Conservation (phyloP, 92 coral and sea anemone genomes). For the Galaxea fascicularis region DNA sequence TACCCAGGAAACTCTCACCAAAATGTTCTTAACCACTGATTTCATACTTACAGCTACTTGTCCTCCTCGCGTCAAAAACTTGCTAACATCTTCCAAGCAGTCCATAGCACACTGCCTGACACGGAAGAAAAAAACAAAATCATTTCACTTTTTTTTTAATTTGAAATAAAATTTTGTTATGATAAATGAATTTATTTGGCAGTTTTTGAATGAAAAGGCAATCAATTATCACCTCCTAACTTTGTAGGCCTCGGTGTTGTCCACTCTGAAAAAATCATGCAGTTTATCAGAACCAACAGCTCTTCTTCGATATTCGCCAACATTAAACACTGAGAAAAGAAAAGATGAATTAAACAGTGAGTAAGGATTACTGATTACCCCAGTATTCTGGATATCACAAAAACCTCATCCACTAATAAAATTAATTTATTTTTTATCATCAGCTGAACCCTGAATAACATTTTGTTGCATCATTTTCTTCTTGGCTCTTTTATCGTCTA, state of each 20-base stretch:
- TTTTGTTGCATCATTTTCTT: too few species aligned
- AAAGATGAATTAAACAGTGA: background rate
- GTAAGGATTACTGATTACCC: too few species aligned
- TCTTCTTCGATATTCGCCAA: slow-evolving; percentile 91
- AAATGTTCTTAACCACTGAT: too few species aligned
- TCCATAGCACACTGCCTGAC: slow-evolving; percentile 85
- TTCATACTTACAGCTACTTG: slow-evolving; percentile 86
- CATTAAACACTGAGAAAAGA: slow-evolving; percentile 82
- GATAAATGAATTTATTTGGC: too few species aligned
- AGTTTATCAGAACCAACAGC: slow-evolving; percentile 96
- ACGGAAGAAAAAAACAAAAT: background rate
- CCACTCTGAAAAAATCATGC: slow-evolving; percentile 95
- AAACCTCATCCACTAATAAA: too few species aligned
- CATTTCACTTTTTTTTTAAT: background rate
- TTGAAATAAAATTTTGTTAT: too few species aligned
- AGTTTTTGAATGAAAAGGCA: too few species aligned
- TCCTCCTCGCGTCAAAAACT: slow-evolving; percentile 78
- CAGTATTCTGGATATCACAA: too few species aligned
- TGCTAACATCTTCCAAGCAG: slow-evolving; percentile 84
- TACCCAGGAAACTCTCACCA: too few species aligned
- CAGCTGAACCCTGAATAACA: too few species aligned
- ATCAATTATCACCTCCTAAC: slow-evolving; percentile 64
- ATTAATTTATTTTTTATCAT: too few species aligned
- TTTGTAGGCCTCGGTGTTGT: slow-evolving; percentile 86
- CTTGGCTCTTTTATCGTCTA: too few species aligned